Evolutionary conservation across 2,888 invertebrate species (phyloP), one percentile per base, ranked within the genome.

Genomic region (Mesoligia furuncula): DNA sequence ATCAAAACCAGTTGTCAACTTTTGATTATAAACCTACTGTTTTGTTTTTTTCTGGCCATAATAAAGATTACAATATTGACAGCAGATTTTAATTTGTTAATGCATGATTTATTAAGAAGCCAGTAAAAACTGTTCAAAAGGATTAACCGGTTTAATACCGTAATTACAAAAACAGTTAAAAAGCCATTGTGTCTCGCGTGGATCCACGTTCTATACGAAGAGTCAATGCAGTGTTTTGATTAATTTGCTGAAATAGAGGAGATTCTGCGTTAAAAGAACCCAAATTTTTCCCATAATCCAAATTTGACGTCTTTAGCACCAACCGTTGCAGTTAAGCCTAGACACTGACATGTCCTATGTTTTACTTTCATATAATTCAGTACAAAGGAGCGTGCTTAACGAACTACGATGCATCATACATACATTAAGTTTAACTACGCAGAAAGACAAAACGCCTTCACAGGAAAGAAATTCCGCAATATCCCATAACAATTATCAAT

Each of bases 401-500:
- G 54, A 65, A 78, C 75, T 11, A 13, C 67, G 75, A 78, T 67
- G 76, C 80, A 85, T 84, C 84, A 73, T 84, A 79, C 80, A 86
- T 80, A 84, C 68, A 86, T 87, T 83, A 87, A 79, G 65, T 83
- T 87, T 86, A 80, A 87, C 73, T 81, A 81, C 80, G 66, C 67
- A 31, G 75, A 79, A 81, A 83, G 81, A 87, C 83, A 88, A 88
- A 87, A 86, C 83, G 39, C 62, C 73, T 79, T 66, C 75, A 86
- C 72, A 79, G 69, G 79, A 85, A 80, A 86, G 79, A 86, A 88
- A 88, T 81, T 81, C 88, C 86, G 83, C 85, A 87, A 81, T 80
- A 54, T 76, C 68, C 70, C 85, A 87, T 86, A 86, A 87, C 87
- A 88, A 87, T 87, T 85, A 88, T 88, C 88, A 88, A 88, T 79